These are phyloP conservation scores for Chlorocebus sabaeus DNA, from an alignment of 2,113 vertebrate genomes.

Conservation along the genomic window DNA sequence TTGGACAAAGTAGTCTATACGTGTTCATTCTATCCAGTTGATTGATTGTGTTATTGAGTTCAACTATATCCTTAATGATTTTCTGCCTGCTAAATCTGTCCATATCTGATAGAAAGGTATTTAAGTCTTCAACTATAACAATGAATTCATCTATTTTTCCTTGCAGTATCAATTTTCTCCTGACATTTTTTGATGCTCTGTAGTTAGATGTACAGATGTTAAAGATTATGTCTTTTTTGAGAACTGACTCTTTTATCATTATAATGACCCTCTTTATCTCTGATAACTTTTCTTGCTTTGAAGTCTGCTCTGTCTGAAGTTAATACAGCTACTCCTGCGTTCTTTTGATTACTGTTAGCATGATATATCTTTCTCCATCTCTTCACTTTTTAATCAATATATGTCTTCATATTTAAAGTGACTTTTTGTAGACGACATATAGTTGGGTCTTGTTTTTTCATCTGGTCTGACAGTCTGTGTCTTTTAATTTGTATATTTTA, in stretches of 20 bases:
- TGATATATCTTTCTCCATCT: neutral
- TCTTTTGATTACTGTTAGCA: neutral
- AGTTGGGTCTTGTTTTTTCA: neutral
- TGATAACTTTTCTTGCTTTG: conserved; percentile 12
- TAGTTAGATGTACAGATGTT: neutral
- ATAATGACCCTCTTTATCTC: neutral
- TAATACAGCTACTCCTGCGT: neutral
- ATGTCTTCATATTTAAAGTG: neutral
- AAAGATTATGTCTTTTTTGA: neutral
- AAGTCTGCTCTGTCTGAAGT: neutral
- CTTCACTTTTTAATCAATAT: conserved; percentile 3
- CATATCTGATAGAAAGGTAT: neutral
- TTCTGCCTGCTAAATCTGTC: neutral
- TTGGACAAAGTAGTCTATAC: neutral
- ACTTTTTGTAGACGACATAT: neutral
- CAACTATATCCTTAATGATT: neutral
- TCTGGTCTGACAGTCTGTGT: neutral
- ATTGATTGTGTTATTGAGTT: neutral
- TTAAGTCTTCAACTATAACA: neutral
- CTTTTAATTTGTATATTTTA: neutral
- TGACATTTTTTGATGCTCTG: neutral
- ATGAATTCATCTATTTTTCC: neutral
- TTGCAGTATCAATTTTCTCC: neutral
- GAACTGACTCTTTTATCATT: neutral
- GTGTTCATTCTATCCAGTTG: neutral